These are phyloP conservation scores for Diaphora mendica DNA, from an alignment of 2,888 invertebrate species.

Conservation along the genomic window DNA sequence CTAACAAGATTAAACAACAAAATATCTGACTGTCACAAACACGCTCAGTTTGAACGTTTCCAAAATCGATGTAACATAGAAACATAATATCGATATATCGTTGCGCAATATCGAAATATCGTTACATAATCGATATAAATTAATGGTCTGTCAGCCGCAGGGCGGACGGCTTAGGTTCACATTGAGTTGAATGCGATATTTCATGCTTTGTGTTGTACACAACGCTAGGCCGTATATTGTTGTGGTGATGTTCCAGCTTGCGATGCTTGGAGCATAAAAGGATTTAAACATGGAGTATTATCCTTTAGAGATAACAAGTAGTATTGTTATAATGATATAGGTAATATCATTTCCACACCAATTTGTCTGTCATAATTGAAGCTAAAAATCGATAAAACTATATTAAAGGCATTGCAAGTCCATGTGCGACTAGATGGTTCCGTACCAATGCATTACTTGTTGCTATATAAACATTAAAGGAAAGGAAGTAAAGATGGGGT, in stretches of 20 bases:
- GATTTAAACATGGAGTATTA: slow-evolving; percentile 8
- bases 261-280: slow-evolving; percentile 5
- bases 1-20: slow-evolving; percentile 45
- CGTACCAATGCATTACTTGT: not conserved
- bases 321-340: not conserved
- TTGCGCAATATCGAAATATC: slow-evolving; percentile 40
- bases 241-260: slow-evolving; percentile 18
- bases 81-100: slow-evolving; percentile 50
- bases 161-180: slow-evolving; percentile 39
- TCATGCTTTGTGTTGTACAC: slow-evolving; percentile 43
- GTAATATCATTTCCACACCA: not conserved
- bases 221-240: slow-evolving; percentile 36
- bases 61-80: slow-evolving; percentile 45
- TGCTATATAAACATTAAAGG: not conserved
- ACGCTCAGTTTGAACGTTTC: slow-evolving; percentile 36
- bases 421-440: not conserved
- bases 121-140: slow-evolving; percentile 57
- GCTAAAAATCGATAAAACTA: not conserved
- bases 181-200: slow-evolving; percentile 49
- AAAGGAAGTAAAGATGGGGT: not conserved
- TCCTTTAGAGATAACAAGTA: not conserved
- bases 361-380: not conserved
- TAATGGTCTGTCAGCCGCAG: slow-evolving; percentile 61
- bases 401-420: not conserved
- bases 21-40: slow-evolving; percentile 53